These are phyloP conservation scores for Drosophila athabasca DNA, from an alignment of 1,140 invertebrate genomes.

Conservation along the genomic window DNA sequence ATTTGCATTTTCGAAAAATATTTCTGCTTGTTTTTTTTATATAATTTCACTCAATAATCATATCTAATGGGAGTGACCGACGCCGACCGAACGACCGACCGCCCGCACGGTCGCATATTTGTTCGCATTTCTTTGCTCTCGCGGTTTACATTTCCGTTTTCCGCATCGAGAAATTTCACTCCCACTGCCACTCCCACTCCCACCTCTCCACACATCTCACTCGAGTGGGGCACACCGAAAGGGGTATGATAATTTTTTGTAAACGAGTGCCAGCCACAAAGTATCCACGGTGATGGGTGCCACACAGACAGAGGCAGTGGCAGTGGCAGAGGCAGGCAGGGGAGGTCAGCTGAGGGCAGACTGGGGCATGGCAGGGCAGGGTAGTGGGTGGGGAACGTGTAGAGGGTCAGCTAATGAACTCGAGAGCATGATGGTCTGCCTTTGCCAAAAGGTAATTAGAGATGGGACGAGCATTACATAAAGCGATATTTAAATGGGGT, in stretches of 20 bases:
- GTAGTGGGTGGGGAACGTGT: constrained; percentile 13
- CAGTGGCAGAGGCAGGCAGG: background rate
- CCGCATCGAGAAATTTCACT: constrained; percentile 19
- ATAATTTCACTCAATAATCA: background rate
- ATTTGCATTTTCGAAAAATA: constrained; percentile 29
- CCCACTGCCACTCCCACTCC: constrained; percentile 12
- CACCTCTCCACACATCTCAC: constrained; percentile 12
- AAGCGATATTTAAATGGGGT: background rate
- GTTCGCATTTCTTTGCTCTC: constrained; percentile 15
- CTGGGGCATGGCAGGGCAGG: background rate
- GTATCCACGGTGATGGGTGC: constrained; percentile 17
- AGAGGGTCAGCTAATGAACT: constrained; percentile 53
- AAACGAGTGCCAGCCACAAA: constrained; percentile 39
- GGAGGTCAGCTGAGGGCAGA: constrained; percentile 23
- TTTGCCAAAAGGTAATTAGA: constrained; percentile 17
- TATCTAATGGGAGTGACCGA: too few species aligned
- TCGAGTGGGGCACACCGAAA: constrained; percentile 18
- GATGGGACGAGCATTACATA: constrained; percentile 14
- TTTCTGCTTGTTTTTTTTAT: constrained; percentile 8
- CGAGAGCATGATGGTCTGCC: constrained; percentile 17
- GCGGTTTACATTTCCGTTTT: constrained; percentile 65
- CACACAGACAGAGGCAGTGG: background rate
- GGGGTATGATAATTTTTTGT: constrained; percentile 52
- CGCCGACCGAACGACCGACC: too few species aligned
- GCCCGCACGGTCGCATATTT: constrained; percentile 1